Conservation (phyloP, 1,140 invertebrate genomes). For the Microplitis demolitor region DNA sequence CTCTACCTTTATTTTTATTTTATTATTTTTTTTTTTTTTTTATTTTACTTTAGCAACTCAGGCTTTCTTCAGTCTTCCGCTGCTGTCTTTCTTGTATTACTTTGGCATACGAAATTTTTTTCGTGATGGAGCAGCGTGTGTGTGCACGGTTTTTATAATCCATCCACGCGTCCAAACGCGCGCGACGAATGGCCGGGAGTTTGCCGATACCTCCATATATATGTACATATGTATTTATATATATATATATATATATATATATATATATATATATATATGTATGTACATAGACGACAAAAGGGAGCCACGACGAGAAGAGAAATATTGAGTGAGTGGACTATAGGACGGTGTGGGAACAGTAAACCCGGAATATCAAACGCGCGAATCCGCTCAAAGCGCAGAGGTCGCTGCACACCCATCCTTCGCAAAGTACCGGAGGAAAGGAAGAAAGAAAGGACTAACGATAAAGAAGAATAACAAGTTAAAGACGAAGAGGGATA, state of each 20-base stretch:
- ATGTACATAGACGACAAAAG: neutral
- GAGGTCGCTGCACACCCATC: neutral
- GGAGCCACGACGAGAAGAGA: neutral
- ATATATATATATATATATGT: neutral
- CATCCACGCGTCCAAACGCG: slow-evolving; percentile 22
- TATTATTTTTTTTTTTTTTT: too few species aligned
- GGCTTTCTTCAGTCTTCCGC: neutral
- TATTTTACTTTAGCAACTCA: too few species aligned
- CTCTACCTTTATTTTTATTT: neutral
- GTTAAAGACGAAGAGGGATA: neutral
- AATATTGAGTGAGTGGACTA: slow-evolving; percentile 14
- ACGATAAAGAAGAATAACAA: neutral
- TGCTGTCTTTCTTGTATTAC: neutral
- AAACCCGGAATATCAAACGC: slow-evolving; percentile 18
- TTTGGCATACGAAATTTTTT: neutral
- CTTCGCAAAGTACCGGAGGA: neutral
- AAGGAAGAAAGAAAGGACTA: neutral
- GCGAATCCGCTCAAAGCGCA: neutral
- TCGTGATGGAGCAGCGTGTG: neutral
- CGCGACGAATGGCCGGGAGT: slow-evolving; percentile 5
- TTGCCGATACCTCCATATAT: neutral
- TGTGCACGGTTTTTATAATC: slow-evolving; percentile 25
- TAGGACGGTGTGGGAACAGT: slow-evolving; percentile 9
- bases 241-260: neutral
- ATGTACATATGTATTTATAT: neutral